These are phyloP conservation scores for Oenanthe melanoleuca DNA, from an alignment of 2,113 vertebrate species.

Conservation along the genomic window DNA sequence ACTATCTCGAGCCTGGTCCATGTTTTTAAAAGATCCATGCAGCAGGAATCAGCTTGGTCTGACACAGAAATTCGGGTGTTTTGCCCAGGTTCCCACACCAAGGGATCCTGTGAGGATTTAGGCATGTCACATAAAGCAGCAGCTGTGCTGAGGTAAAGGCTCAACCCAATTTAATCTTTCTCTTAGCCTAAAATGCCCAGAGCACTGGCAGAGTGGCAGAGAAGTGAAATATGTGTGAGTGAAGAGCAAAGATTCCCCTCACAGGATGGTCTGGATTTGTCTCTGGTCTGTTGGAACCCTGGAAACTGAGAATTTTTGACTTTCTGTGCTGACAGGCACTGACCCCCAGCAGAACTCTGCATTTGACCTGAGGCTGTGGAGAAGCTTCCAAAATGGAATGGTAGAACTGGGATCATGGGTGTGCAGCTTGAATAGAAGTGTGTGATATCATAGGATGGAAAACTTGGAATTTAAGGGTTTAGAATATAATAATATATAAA, in stretches of 20 bases:
- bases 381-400: too few species aligned
- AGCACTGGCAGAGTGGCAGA: neutral
- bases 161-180: neutral
- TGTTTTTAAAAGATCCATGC: neutral
- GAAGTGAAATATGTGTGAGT: neutral
- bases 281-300: neutral
- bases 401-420: too few species aligned
- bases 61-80: neutral
- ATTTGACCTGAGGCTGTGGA: too few species aligned
- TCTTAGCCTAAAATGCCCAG: neutral
- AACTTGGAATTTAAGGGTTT: too few species aligned
- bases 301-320: too few species aligned
- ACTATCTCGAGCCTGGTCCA: neutral
- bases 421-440: too few species aligned
- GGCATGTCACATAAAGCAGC: neutral
- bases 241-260: neutral
- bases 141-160: neutral
- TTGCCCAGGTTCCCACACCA: neutral
- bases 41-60: neutral
- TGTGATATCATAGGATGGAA: too few species aligned
- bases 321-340: too few species aligned
- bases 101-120: neutral
- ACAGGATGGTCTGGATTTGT: neutral
- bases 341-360: too few species aligned
- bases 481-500: too few species aligned